Evolutionary conservation across 2,113 vertebrate genomes (phyloP).

Genomic region (Bubo blakistoni): DNA sequence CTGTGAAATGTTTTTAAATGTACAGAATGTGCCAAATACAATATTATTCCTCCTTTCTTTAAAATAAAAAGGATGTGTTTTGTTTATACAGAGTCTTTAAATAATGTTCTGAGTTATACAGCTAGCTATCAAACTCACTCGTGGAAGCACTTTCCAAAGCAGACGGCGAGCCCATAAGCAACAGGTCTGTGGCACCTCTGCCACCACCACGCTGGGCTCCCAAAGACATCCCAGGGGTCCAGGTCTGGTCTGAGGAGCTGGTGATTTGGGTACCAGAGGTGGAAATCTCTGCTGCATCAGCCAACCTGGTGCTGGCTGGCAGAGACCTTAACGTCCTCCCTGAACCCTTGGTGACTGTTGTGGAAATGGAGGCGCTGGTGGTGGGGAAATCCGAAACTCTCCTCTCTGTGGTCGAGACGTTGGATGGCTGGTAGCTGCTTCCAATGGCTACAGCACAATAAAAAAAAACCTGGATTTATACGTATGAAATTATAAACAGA

Average conservation of each 20-base stretch:
- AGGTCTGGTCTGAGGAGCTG: not conserved
- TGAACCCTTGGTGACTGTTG: conserved; percentile 72
- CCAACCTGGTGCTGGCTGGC: conserved; percentile 38
- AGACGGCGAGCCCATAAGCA: rapidly evolving
- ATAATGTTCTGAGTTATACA: conserved; percentile 9
- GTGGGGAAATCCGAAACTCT: conserved; percentile 29
- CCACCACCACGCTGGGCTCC: not conserved
- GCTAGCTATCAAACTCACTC: conserved; percentile 38
- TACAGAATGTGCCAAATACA: conserved; percentile 49
- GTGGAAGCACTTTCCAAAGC: not conserved
- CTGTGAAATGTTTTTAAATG: conserved; percentile 54
- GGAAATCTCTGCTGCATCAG: not conserved
- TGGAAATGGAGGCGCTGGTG: conserved; percentile 70
- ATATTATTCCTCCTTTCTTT: conserved; percentile 62
- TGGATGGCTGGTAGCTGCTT: conserved; percentile 19
- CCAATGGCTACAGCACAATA: conserved; percentile 37
- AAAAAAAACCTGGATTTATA: not conserved
- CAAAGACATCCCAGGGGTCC: not conserved
- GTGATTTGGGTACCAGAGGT: not conserved
- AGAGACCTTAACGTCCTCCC: conserved; percentile 81
- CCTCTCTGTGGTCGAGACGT: not conserved
- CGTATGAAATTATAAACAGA: conserved; percentile 23
- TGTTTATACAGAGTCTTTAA: conserved; percentile 39
- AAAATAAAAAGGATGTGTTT: conserved; percentile 57
- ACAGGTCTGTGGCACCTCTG: not conserved